These are phyloP conservation scores for Enteromius afrohamiltoni DNA, from an alignment of 2,797 vertebrate species.

Conservation along the genomic window DNA sequence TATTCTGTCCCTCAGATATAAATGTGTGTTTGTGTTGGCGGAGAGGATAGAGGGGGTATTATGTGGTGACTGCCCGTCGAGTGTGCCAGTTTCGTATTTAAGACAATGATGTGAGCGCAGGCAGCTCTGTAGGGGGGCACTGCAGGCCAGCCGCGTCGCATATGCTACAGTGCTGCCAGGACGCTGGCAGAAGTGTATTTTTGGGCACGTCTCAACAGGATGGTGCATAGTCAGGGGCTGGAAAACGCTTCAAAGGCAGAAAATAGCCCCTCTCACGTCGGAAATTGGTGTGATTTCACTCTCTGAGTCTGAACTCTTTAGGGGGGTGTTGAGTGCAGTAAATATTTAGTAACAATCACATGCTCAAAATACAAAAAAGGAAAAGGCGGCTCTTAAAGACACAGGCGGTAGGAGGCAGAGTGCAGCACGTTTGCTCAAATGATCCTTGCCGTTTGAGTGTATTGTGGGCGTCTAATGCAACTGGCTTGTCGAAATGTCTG, in stretches of 20 bases:
- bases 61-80: constrained; percentile 58
- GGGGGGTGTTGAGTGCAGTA: constrained; percentile 59
- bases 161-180: constrained; percentile 65
- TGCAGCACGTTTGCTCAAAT: constrained; percentile 14
- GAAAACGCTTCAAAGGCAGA: constrained; percentile 71
- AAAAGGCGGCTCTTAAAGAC: constrained; percentile 50
- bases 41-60: constrained; percentile 49
- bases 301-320: constrained; percentile 63
- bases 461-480: constrained; percentile 35
- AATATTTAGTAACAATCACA: constrained; percentile 65
- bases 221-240: constrained; percentile 61
- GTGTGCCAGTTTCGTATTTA: constrained; percentile 66
- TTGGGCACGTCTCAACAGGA: constrained; percentile 66
- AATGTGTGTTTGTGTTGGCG: constrained; percentile 54
- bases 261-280: constrained; percentile 66
- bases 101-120: constrained; percentile 67
- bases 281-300: constrained; percentile 69
- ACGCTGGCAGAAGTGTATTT: constrained; percentile 66
- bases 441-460: constrained; percentile 17
- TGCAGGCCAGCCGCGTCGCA: constrained; percentile 65
- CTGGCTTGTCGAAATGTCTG: constrained; percentile 31
- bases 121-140: constrained; percentile 60
- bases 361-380: constrained; percentile 42
- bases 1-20: constrained; percentile 51
- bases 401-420: constrained; percentile 39